These are phyloP conservation scores for Drosophila leonis DNA, from an alignment of 2,888 invertebrate species.

Conservation along the genomic window DNA sequence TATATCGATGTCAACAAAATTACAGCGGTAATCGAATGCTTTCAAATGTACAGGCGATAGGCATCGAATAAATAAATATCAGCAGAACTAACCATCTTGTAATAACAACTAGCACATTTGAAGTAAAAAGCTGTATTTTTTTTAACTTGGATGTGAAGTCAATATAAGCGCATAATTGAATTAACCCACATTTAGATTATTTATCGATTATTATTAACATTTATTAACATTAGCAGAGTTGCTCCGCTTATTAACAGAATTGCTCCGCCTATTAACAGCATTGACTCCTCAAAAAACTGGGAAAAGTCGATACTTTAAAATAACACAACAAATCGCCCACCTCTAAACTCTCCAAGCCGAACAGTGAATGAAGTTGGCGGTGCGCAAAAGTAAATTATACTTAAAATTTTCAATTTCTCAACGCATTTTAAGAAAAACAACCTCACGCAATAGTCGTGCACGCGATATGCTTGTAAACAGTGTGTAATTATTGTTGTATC, in stretches of 20 bases:
- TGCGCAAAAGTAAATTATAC: slow-evolving; percentile 59
- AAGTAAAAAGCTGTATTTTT: neutral
- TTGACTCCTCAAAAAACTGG: neutral
- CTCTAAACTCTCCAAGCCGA: slow-evolving; percentile 42
- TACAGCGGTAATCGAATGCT: slow-evolving; percentile 18
- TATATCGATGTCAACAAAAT: slow-evolving; percentile 16
- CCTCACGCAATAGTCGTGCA: slow-evolving; percentile 11
- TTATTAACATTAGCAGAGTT: neutral
- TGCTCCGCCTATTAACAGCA: slow-evolving; percentile 5
- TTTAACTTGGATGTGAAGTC: accelerated
- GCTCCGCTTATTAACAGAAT: slow-evolving; percentile 32
- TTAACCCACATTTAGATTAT: neutral
- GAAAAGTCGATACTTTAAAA: neutral
- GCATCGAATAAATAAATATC: neutral
- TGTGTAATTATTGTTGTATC: slow-evolving; percentile 8
- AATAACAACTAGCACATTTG: neutral
- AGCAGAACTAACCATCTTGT: neutral
- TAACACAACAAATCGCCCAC: slow-evolving; percentile 28
- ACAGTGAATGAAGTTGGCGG: slow-evolving; percentile 64
- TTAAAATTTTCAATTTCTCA: slow-evolving; percentile 53
- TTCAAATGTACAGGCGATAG: neutral
- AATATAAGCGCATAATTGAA: neutral
- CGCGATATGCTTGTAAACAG: slow-evolving; percentile 10
- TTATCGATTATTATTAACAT: no score
- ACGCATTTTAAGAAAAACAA: slow-evolving; percentile 28